These are phyloP conservation scores for Eueides isabella DNA, from an alignment of 1,140 invertebrate species.

Conservation along the genomic window DNA sequence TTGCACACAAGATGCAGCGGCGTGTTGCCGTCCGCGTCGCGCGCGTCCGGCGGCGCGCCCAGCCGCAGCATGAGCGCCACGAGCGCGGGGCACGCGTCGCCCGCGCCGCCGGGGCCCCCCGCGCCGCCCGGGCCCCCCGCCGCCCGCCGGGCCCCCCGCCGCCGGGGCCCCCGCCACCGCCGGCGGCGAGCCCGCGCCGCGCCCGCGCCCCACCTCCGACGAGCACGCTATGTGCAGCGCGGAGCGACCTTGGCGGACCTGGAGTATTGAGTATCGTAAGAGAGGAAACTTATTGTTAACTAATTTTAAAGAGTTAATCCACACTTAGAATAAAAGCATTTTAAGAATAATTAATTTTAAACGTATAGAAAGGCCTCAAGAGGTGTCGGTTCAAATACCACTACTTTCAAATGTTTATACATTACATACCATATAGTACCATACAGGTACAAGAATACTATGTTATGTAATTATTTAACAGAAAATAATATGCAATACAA, in stretches of 20 bases:
- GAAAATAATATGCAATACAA: too few species aligned
- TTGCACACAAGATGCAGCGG: constrained; percentile 90
- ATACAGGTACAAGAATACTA: too few species aligned
- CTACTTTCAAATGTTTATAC: too few species aligned
- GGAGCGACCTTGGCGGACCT: not conserved
- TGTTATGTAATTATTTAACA: too few species aligned
- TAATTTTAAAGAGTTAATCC: too few species aligned
- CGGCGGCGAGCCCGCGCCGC: constrained; percentile 84
- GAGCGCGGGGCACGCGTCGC: constrained; percentile 84
- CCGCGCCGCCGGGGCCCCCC: constrained; percentile 85
- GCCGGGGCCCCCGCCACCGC: constrained; percentile 47
- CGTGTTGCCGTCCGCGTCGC: constrained; percentile 91
- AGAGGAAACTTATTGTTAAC: too few species aligned
- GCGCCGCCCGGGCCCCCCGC: constrained; percentile 84
- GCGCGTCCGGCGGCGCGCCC: constrained; percentile 90
- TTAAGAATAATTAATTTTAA: too few species aligned
- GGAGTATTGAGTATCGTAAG: not conserved
- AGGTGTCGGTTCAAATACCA: too few species aligned
- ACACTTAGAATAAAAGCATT: too few species aligned
- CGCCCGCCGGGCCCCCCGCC: constrained; percentile 92
- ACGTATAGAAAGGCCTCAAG: too few species aligned
- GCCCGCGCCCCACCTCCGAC: not conserved
- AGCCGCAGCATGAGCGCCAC: constrained; percentile 90
- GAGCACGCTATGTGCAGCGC: constrained; percentile 4
- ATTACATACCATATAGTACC: too few species aligned